These are phyloP conservation scores for Proisotoma minuta DNA, from an alignment of 2,888 invertebrate species.

Conservation along the genomic window DNA sequence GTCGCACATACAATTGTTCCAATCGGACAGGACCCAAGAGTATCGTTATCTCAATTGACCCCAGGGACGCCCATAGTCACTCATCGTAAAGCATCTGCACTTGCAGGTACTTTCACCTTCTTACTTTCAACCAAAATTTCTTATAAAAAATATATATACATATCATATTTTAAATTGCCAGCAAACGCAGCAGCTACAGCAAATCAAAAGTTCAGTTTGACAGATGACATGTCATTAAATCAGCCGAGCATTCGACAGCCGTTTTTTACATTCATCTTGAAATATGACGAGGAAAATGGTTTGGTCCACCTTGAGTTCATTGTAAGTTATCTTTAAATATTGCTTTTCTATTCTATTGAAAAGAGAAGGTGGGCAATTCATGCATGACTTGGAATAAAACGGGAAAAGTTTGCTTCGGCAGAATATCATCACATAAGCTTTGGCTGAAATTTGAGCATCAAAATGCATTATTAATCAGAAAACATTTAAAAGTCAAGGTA, in stretches of 20 bases:
- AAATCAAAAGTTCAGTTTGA: conserved; percentile 16
- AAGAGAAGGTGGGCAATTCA: too few relatives aligned
- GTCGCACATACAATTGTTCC: conserved; percentile 9
- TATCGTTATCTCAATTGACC: conserved; percentile 19
- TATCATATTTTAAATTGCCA: too few relatives aligned
- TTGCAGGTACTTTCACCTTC: conserved; percentile 1
- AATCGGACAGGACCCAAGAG: conserved; percentile 16
- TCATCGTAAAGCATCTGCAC: too few relatives aligned
- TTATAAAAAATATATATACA: too few relatives aligned
- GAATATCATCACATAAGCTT: too few relatives aligned
- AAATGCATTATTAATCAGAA: too few relatives aligned
- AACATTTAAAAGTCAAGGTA: too few relatives aligned
- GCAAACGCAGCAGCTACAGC: conserved; percentile 27
- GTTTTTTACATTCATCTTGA: conserved; percentile 46
- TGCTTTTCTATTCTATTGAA: neutral
- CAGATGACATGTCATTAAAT: conserved; percentile 15
- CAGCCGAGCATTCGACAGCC: conserved; percentile 40
- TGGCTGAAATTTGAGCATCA: too few relatives aligned
- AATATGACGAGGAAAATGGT: conserved; percentile 45
- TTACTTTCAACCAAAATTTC: conserved; percentile 19
- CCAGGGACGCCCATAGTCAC: neutral
- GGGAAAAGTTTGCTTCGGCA: too few relatives aligned
- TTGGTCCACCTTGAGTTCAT: conserved; percentile 45
- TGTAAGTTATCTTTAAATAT: conserved; percentile 28
- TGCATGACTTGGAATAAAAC: too few relatives aligned